These are phyloP conservation scores for Anser cygnoides DNA, from an alignment of 2,113 vertebrate genomes.

Conservation along the genomic window DNA sequence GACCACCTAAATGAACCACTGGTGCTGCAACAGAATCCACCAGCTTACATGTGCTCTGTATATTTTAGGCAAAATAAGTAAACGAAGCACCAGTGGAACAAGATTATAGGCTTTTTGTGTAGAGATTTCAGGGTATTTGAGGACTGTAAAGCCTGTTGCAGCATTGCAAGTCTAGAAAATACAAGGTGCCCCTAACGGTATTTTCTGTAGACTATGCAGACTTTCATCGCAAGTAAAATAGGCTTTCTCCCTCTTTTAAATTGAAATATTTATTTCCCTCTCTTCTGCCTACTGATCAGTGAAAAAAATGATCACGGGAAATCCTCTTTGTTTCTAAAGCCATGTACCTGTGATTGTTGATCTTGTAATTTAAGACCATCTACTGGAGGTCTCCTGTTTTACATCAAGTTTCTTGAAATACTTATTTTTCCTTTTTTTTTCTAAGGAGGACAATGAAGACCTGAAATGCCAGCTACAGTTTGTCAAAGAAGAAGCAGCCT, in stretches of 20 bases:
- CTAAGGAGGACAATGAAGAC: slow-evolving; percentile 95
- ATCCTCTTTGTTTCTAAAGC: background rate
- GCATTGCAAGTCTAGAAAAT: background rate
- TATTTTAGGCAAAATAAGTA: background rate
- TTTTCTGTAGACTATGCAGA: background rate
- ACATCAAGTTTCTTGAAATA: background rate
- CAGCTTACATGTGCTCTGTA: background rate
- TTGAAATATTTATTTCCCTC: background rate
- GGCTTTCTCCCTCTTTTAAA: background rate
- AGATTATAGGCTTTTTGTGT: background rate
- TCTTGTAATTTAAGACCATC: background rate
- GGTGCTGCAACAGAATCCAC: background rate
- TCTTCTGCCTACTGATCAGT: background rate
- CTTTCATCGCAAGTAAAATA: background rate
- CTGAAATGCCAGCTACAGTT: slow-evolving; percentile 97
- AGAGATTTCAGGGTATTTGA: background rate
- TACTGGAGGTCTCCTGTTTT: background rate
- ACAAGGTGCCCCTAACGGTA: accelerated
- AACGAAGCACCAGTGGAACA: background rate
- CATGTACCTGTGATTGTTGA: background rate
- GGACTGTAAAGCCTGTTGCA: background rate
- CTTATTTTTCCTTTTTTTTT: background rate
- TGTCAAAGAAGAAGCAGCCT: slow-evolving; percentile 93
- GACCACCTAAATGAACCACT: background rate
- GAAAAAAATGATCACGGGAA: background rate